Base-by-base conservation (phyloP, 2,888 invertebrate species). In the Diarsia rubi region DNA sequence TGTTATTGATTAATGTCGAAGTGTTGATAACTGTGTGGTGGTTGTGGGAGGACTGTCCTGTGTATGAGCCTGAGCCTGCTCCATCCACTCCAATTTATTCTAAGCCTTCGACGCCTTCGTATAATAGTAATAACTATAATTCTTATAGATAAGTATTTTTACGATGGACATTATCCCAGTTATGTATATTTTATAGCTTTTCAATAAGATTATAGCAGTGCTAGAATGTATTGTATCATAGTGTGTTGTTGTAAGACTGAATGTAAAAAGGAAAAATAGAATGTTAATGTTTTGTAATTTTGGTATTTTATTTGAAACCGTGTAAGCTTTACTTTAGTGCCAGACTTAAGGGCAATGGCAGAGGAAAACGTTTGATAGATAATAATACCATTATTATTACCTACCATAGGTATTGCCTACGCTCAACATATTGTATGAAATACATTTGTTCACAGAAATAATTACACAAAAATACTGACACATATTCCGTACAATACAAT, bases 31-130 rank as follows among this genome's bases (percentile, higher is more conserved):
- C 93, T 12, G 88, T 96, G 2, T 97, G 97, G 97, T 97, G 96
- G 96, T 77, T 97, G 57, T 97, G 97, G 97, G 96, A 96, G 64
- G 96, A 96, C 60, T 95, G 96, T 82, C 92, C 93, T 2, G 86
- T 88, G 49, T 79, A 84, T 42, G 81, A 79, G 60, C 76, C 79
- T 0, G 71, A 84, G 21, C 83, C 82, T 47, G 65, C 71, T 11
- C 84, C 84, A n/a, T 81, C 78, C 47, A 47, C 75, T 19, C 85
- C 86, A n/a, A 44, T 78, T 11, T 88, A 91, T 69, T 88, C 91
- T 52, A 90, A 90, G 52, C 90, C 92, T 45, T 88, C 91, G 31
- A 3, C 64, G n/a, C 52, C 82, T 47, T 89, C 82, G 47, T 67
- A 81, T 47, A 63, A 60, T 59, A 75, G 57, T 52, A 88, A 80